Conservation (phyloP, 2,113 vertebrate genomes). For the Pterophyllum scalare region DNA sequence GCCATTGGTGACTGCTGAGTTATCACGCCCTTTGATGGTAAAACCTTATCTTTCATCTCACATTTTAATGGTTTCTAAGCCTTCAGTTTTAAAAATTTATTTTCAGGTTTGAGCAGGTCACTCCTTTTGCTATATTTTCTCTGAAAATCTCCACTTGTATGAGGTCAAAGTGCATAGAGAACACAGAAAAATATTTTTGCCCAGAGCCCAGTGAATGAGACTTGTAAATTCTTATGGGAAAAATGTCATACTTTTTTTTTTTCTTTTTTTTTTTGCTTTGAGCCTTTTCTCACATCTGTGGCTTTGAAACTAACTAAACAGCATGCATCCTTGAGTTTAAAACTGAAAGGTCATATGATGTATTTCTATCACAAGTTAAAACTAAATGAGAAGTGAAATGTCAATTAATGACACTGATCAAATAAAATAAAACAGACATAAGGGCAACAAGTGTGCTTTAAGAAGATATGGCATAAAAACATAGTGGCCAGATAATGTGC, state of each 20-base stretch:
- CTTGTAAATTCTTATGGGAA: constrained; percentile 49
- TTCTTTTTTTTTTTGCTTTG: not conserved
- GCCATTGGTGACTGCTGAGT: constrained; percentile 4
- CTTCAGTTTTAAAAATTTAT: constrained; percentile 32
- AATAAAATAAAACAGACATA: not conserved
- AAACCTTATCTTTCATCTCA: constrained; percentile 41
- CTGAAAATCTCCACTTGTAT: constrained; percentile 20
- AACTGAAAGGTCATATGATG: not conserved
- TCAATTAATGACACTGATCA: not conserved
- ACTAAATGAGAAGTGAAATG: not conserved
- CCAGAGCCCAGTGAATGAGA: not conserved
- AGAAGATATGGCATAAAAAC: not conserved
- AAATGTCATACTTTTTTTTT: not conserved
- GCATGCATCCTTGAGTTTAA: not conserved
- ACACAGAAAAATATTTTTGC: constrained; percentile 29
- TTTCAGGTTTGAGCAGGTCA: constrained; percentile 15
- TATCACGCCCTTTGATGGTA: constrained; percentile 18
- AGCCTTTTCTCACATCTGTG: not conserved
- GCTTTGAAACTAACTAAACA: not conserved
- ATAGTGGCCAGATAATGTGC: not conserved
- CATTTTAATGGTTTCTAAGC: constrained; percentile 29
- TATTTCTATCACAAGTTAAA: not conserved
- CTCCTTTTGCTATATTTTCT: constrained; percentile 6
- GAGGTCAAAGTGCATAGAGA: constrained; percentile 45
- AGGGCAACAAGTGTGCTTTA: not conserved